These are phyloP conservation scores for Pelochelys cantorii DNA, from an alignment of 2,797 vertebrate species.

Conservation along the genomic window DNA sequence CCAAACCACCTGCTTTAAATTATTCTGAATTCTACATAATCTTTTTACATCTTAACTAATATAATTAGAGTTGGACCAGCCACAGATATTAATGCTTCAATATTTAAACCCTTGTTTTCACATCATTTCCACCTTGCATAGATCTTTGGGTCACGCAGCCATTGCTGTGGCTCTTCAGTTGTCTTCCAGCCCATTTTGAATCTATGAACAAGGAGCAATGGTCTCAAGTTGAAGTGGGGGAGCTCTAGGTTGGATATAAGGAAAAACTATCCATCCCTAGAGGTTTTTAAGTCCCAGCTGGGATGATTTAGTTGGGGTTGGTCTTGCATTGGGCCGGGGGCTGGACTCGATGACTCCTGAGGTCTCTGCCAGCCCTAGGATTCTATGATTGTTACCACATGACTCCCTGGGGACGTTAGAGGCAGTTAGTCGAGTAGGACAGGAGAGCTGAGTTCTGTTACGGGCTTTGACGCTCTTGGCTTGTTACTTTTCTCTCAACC, in stretches of 20 bases:
- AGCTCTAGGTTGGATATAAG: no score
- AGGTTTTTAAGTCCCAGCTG: no score
- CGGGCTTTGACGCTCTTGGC: constrained; percentile 20
- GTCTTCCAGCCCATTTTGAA: not conserved
- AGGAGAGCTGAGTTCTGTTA: constrained; percentile 30
- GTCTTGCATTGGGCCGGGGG: no score
- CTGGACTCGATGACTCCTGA: no score
- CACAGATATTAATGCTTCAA: constrained; percentile 49
- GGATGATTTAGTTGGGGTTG: no score
- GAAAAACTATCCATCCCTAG: no score
- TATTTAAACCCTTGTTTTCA: constrained; percentile 48
- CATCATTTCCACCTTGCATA: constrained; percentile 57
- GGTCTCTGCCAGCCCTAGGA: no score
- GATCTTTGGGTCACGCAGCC: constrained; percentile 43
- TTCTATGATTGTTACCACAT: not conserved
- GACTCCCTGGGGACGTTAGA: not conserved
- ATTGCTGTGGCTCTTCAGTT: not conserved
- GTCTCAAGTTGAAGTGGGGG: no score
- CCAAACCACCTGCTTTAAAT: constrained; percentile 77
- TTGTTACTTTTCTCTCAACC: constrained; percentile 53
- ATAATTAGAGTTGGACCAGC: constrained; percentile 58
- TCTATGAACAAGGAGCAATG: no score
- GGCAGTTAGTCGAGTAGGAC: not conserved
- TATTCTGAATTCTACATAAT: constrained; percentile 68
- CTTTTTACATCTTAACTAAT: constrained; percentile 54